Evolutionary conservation across 2,797 vertebrate genomes (phyloP), one percentile per base, ranked within the genome.

Genomic region (Crocidura indochinensis): DNA sequence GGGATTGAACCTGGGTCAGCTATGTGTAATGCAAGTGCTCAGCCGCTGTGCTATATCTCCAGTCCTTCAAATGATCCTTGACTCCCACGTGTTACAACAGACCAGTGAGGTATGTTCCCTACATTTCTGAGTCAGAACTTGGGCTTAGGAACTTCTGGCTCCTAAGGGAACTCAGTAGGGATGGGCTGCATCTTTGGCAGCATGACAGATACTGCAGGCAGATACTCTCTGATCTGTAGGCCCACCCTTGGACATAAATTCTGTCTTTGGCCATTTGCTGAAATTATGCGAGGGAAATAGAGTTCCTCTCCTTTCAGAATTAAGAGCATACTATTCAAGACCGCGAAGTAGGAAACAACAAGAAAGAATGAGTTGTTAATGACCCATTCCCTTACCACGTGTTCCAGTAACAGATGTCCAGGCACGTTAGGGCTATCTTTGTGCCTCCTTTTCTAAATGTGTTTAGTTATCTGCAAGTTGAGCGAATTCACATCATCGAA

Each of bases 391-490:
- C 56, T 91, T 68, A 64, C 89, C 2, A 1, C 15, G 10, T 86
- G 87, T 49, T 85, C 56, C 60, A 62, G 24, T 24, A 82, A 74
- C 73, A 79, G 83, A 88, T 77, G 51, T 60, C 29, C 75, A 64
- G 80, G 17, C 49, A 38, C 79, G 75, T 69, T 65, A 51, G 78
- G 47, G 62, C 49, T 69, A 75, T 46, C 44, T 85, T 26, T 81
- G 46, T 49, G 92, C 67, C 53, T 91, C 73, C 47, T 81, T 84
- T 84, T 71, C 85, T 93, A 84, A 93, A 88, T 60, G 9, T 90
- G 29, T 75, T 87, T 79, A n/a, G 24, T 92, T 86, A 56, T 94
- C 80, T 75, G 90, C 47, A 87, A 89, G 64, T 74, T 9, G 31
- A 38, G 56, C 91, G 79, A 44, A 77, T 84, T 80, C 64, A 15